A percentile compares a stretch with the other conserved stretches of the same genome.
Conservation (phyloP, 2,797 vertebrate species). For the Halcyon chelicuti region DNA sequence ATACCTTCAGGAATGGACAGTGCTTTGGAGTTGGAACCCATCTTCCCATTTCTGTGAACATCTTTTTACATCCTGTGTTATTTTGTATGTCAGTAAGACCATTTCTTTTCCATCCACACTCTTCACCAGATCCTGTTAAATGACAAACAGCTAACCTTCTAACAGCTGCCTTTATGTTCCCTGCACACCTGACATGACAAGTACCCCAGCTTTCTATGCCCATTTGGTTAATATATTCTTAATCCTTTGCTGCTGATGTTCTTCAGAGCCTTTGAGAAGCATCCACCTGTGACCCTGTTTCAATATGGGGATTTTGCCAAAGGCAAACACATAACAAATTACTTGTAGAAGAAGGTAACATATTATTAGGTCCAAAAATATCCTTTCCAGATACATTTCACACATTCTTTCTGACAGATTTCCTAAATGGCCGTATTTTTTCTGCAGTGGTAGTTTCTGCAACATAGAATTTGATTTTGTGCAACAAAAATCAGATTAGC, state of each 20-base stretch:
- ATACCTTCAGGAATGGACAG: not conserved
- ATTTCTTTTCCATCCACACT: not conserved
- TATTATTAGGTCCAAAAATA: not conserved
- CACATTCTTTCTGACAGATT: not conserved
- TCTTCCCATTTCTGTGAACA: not conserved
- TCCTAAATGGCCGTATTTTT: not conserved
- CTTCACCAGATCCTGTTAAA: not conserved
- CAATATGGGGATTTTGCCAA: not conserved
- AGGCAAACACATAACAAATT: not conserved
- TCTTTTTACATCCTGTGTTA: not conserved
- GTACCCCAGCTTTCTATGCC: not conserved
- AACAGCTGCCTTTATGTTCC: not conserved
- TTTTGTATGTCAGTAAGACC: not conserved
- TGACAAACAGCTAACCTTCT: not conserved
- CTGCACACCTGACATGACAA: not conserved
- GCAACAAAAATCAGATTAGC: not conserved
- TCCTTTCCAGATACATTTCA: not conserved
- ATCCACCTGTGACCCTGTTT: not conserved
- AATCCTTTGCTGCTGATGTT: not conserved
- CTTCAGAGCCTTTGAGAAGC: not conserved
- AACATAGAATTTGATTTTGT: not conserved
- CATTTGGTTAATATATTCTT: not conserved
- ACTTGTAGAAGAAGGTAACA: not conserved
- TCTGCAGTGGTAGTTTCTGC: not conserved
- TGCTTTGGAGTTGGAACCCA: not conserved